These are phyloP conservation scores for Lissonota sp. DNA, from an alignment of 2,888 invertebrate genomes.

Conservation along the genomic window DNA sequence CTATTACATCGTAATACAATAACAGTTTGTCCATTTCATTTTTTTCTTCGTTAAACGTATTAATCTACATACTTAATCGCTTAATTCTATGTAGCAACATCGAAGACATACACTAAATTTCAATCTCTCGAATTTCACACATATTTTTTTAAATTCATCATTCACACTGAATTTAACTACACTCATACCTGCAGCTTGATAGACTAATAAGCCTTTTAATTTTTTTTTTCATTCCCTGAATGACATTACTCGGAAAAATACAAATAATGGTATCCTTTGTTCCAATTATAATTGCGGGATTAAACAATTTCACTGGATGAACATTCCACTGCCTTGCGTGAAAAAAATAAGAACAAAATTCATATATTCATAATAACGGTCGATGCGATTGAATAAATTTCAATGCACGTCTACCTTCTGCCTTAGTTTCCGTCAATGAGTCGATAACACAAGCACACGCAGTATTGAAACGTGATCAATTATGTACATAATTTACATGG, in stretches of 20 bases:
- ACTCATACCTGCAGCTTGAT: slow-evolving; percentile 42
- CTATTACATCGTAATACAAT: slow-evolving; percentile 68
- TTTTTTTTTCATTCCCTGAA: background rate
- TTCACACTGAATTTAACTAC: slow-evolving; percentile 60
- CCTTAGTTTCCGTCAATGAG: slow-evolving; percentile 45
- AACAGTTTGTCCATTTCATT: slow-evolving; percentile 42
- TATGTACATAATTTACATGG: slow-evolving; percentile 71
- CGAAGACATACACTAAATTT: slow-evolving; percentile 58
- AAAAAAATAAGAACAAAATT: slow-evolving; percentile 38
- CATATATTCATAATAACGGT: slow-evolving; percentile 20
- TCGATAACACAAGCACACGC: slow-evolving; percentile 41
- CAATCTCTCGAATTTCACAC: slow-evolving; percentile 52
- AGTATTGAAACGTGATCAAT: slow-evolving; percentile 48
- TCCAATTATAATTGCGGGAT: slow-evolving; percentile 11
- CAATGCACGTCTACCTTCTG: slow-evolving; percentile 9
- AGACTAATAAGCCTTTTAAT: slow-evolving; percentile 2
- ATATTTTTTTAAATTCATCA: slow-evolving; percentile 36
- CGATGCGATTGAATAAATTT: slow-evolving; percentile 36
- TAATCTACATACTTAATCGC: slow-evolving; percentile 61
- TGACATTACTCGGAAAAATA: background rate
- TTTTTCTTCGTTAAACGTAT: slow-evolving; percentile 43
- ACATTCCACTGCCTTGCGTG: slow-evolving; percentile 29
- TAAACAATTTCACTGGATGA: slow-evolving; percentile 40
- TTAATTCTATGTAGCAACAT: slow-evolving; percentile 57
- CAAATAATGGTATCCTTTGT: slow-evolving; percentile 10